Conservation (phyloP, 2,888 invertebrate species). For the Protonemura montana region DNA sequence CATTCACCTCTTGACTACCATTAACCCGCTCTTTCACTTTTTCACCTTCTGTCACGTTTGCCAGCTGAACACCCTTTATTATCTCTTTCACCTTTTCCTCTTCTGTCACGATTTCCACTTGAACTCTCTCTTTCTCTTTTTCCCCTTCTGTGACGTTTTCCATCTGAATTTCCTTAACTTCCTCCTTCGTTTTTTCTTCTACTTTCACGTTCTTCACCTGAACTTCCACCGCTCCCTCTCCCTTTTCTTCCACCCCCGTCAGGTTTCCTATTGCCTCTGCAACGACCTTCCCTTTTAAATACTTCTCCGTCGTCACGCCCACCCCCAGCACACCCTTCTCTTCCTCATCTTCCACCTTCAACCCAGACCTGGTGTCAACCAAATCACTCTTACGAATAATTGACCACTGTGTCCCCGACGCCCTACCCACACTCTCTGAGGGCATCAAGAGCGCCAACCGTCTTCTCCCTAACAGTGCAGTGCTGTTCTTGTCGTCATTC, state of each 20-base stretch:
- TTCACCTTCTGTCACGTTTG: not conserved
- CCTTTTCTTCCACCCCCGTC: not conserved
- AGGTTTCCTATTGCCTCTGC: not conserved
- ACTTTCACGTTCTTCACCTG: no score
- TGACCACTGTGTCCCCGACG: not conserved
- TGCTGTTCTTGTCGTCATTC: not conserved
- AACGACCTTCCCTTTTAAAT: not conserved
- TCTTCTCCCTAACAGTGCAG: not conserved
- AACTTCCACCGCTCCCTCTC: not conserved
- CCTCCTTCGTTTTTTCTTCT: no score
- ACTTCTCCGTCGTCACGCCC: no score
- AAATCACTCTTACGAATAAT: not conserved
- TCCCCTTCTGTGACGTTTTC: no score
- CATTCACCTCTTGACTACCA: no score
- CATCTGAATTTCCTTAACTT: no score
- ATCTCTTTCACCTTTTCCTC: not conserved
- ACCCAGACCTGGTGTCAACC: no score
- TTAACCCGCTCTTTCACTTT: not conserved
- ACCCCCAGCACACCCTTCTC: no score
- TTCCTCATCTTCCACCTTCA: no score
- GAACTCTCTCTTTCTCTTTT: not conserved
- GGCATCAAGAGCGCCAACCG: not conserved
- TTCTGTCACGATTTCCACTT: not conserved
- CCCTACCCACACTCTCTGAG: not conserved
- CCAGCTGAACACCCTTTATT: no score